Evolutionary conservation across 2,113 vertebrate genomes (phyloP).

Genomic region (Sminthopsis crassicaudata): DNA sequence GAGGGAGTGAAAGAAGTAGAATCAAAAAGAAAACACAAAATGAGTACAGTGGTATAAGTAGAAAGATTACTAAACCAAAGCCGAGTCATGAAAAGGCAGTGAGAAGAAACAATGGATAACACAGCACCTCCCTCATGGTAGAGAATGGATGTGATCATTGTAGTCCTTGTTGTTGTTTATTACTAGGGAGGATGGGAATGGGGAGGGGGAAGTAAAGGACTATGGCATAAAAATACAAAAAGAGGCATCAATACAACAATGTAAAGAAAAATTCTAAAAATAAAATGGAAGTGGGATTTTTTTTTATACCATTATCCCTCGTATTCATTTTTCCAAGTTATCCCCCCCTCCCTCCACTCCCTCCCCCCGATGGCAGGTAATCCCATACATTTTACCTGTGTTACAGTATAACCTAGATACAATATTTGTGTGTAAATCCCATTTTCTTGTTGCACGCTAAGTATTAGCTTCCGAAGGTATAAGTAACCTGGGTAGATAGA

Average conservation of each 20-base stretch:
- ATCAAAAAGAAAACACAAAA: background rate
- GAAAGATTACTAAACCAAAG: background rate
- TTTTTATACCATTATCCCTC: too few species aligned
- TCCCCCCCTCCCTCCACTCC: too few species aligned
- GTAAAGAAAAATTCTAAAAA: background rate
- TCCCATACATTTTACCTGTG: too few species aligned
- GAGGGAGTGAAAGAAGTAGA: background rate
- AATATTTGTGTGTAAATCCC: too few species aligned
- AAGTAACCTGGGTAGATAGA: too few species aligned
- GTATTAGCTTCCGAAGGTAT: too few species aligned
- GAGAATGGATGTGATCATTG: background rate
- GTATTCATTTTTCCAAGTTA: too few species aligned
- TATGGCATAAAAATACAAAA: background rate
- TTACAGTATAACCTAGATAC: too few species aligned
- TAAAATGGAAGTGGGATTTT: background rate
- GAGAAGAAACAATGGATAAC: background rate
- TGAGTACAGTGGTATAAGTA: background rate
- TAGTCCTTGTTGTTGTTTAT: background rate
- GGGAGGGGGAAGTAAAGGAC: background rate
- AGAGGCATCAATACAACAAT: background rate
- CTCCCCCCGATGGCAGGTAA: too few species aligned
- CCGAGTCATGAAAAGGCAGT: background rate
- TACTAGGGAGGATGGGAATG: background rate
- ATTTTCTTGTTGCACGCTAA: too few species aligned
- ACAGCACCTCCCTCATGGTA: background rate